Conservation (phyloP, 2,888 invertebrate species). For the Mimumesa dahlbomi region DNA sequence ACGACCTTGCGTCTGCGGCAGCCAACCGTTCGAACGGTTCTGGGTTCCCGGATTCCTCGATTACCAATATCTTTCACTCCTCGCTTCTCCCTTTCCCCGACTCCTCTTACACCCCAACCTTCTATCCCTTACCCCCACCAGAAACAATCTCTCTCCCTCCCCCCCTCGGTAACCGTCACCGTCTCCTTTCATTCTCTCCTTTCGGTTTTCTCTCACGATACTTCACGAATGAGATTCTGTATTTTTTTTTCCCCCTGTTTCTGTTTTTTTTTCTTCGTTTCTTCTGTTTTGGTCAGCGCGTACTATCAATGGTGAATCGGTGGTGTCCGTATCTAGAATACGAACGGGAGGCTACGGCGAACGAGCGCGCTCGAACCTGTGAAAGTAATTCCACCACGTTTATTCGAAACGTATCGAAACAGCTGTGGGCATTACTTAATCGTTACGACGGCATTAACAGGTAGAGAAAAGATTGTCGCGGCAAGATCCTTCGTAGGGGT, state of each 20-base stretch:
- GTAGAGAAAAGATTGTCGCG: conserved; percentile 13
- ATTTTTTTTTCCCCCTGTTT: conserved; percentile 7
- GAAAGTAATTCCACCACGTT: background rate
- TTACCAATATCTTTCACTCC: conserved; percentile 75
- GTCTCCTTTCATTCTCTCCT: conserved; percentile 61
- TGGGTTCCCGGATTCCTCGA: conserved; percentile 78
- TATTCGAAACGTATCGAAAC: conserved; percentile 5
- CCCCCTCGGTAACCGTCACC: conserved; percentile 14
- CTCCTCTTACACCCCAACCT: conserved; percentile 44
- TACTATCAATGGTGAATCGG: conserved; percentile 47
- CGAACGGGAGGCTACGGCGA: background rate
- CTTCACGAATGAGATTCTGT: background rate
- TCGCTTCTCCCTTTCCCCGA: conserved; percentile 40
- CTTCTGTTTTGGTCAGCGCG: conserved; percentile 19
- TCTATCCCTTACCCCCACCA: conserved; percentile 35
- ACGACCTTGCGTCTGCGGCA: conserved; percentile 79
- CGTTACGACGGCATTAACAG: background rate
- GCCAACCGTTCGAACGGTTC: conserved; percentile 76
- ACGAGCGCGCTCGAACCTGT: conserved; percentile 1
- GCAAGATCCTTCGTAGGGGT: conserved; percentile 39
- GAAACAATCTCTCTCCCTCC: background rate
- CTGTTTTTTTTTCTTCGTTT: background rate
- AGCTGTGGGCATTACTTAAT: conserved; percentile 15
- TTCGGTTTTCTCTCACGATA: conserved; percentile 47
- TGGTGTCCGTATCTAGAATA: background rate